These are phyloP conservation scores for Austrofundulus limnaeus DNA, from an alignment of 2,113 vertebrate species.

Conservation along the genomic window DNA sequence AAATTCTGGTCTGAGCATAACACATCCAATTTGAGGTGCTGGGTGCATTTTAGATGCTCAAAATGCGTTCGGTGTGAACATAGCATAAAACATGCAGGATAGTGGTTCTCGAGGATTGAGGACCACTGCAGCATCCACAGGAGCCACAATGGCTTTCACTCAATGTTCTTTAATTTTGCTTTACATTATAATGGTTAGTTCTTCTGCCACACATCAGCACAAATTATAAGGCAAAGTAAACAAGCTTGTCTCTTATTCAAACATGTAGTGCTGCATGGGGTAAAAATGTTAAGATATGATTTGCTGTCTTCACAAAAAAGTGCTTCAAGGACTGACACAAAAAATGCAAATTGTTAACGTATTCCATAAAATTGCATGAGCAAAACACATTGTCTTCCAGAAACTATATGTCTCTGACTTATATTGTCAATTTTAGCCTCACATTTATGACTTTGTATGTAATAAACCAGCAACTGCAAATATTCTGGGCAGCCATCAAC, in stretches of 20 bases:
- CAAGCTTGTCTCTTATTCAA: slow-evolving; percentile 22
- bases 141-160: no score
- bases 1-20: no score
- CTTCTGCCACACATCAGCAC: slow-evolving; percentile 35
- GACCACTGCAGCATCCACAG: no score
- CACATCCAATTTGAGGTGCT: no score
- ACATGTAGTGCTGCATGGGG: background rate
- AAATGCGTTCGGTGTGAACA: no score
- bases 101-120: no score
- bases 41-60: no score
- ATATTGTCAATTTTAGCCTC: background rate
- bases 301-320: background rate
- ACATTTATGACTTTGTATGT: slow-evolving; percentile 11
- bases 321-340: background rate
- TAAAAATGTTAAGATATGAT: slow-evolving; percentile 3
- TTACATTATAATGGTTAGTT: slow-evolving; percentile 1
- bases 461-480: slow-evolving; percentile 22
- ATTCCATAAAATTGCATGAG: background rate
- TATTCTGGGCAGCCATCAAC: slow-evolving; percentile 10
- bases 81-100: no score
- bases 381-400: background rate
- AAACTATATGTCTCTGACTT: background rate
- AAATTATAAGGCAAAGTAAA: slow-evolving; percentile 9
- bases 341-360: background rate
- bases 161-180: no score